Conservation (phyloP, 2,113 vertebrate genomes). For the Chloroceryle aenea region DNA sequence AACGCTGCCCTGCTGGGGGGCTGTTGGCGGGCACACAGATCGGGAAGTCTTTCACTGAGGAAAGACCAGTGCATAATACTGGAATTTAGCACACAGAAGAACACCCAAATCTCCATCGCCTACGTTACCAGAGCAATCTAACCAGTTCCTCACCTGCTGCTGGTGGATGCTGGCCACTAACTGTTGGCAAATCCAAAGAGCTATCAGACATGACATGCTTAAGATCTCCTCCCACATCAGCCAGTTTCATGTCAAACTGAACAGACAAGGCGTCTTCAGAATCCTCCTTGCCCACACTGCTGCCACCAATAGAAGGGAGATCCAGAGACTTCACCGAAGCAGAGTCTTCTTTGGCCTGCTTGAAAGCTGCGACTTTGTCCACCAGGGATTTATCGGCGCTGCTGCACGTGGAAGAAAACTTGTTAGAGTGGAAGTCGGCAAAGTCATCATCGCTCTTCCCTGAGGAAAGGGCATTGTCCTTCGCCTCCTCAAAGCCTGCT, state of each 20-base stretch:
- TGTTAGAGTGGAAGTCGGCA: constrained; percentile 93
- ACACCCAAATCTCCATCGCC: constrained; percentile 32
- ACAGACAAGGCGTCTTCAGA: constrained; percentile 96
- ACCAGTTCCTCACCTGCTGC: constrained; percentile 99
- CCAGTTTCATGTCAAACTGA: constrained; percentile 98
- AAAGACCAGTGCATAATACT: constrained; percentile 64
- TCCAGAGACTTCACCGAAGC: constrained; percentile 96
- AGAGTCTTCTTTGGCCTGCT: constrained; percentile 95
- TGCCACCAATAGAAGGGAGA: constrained; percentile 96
- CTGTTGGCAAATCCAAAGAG: constrained; percentile 97
- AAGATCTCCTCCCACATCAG: constrained; percentile 96
- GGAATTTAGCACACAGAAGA: constrained; percentile 44
- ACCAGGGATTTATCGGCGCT: constrained; percentile 87
- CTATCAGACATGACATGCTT: constrained; percentile 99
- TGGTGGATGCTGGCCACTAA: constrained; percentile 95
- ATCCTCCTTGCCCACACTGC: constrained; percentile 96
- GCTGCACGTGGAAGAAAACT: constrained; percentile 84
- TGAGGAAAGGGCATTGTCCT: constrained; percentile 80
- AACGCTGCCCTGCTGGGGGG: constrained; percentile 41
- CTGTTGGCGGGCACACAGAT: constrained; percentile 47
- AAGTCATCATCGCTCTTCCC: constrained; percentile 91
- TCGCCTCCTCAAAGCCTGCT: constrained; percentile 82
- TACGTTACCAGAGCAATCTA: constrained; percentile 94
- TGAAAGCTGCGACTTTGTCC: constrained; percentile 92
- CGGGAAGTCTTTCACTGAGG: constrained; percentile 22